A percentile compares a stretch with the other conserved stretches of the same genome.
Evolutionary conservation across 2,113 vertebrate species (phyloP).

Genomic region (Edolisoma coerulescens): DNA sequence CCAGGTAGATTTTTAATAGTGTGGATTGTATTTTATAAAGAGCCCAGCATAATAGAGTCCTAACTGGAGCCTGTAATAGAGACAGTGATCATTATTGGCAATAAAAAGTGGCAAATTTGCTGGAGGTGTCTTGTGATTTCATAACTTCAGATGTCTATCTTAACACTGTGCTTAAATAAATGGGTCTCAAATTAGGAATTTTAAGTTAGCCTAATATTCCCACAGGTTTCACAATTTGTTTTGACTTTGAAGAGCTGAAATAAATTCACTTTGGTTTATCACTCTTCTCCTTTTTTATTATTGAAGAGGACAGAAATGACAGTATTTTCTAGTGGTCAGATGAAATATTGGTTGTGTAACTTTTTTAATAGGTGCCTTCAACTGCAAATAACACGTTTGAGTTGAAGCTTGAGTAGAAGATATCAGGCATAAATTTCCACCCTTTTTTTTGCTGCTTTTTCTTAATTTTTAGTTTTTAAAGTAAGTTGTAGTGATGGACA

Average conservation of each 20-base stretch:
- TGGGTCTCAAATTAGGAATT: background rate
- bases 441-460: background rate
- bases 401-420: background rate
- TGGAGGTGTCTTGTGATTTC: conserved; percentile 14
- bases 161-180: background rate
- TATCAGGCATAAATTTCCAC: background rate
- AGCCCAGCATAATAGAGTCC: background rate
- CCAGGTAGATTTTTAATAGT: background rate
- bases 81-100: background rate
- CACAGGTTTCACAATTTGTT: background rate
- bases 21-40: background rate
- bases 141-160: background rate
- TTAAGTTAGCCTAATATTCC: background rate
- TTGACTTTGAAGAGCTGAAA: background rate
- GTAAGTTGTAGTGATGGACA: background rate
- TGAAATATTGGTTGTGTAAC: background rate
- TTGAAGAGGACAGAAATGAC: background rate
- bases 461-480: background rate
- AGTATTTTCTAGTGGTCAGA: background rate
- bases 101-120: conserved; percentile 24
- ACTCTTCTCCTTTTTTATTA: background rate
- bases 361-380: background rate
- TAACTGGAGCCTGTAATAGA: background rate
- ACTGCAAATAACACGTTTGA: background rate
- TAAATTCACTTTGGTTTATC: background rate